Evolutionary conservation across 2,888 invertebrate species (phyloP), one percentile per base, ranked within the genome.

Genomic region (Drosophila diplacantha): DNA sequence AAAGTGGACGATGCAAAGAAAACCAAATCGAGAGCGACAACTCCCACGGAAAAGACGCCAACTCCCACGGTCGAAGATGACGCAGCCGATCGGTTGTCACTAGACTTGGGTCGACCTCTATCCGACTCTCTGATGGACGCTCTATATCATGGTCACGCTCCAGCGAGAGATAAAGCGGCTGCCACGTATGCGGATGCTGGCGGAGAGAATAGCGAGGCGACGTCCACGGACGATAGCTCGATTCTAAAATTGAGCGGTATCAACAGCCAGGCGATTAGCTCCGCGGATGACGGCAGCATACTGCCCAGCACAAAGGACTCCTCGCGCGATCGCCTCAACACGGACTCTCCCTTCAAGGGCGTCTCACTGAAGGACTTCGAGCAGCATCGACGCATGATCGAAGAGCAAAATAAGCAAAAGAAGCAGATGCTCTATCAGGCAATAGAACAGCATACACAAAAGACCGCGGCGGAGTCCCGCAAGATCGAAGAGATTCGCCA

Each of bases 371-470:
- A 92, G 69, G 92, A 92, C 71, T 91, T 94, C 77, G 93, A 94
- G 85, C 84, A 91, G 14, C 91, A 92, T 69, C 94, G 94, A 78
- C 93, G 92, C 86, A 83, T 92, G 70, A 93, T 95, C 85, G 93
- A 95, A 84, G 95, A 94, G 85, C 93, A 94, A 83, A 95, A 95
- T 88, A 92, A 93, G 74, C 92, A 92, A 74, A 91, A 93, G 71
- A 93, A 93, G 86, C 92, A 93, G 82, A 89, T 94, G 87, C 88
- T 95, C 11, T 89, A 92, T 1, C 92, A 92, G 87, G 94, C 94
- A 12, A 90, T 95, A 49, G 92, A 92, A 71, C 93, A 94, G 83
- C 92, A 93, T 92, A 93, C 93, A 5, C 92, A 93, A 87, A 92
- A 92, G 88, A 94, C 95, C 0, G 91, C 92, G 47, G 93, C 92